These are phyloP conservation scores for Julus scandinavius DNA, from an alignment of 2,888 invertebrate species.

Conservation along the genomic window DNA sequence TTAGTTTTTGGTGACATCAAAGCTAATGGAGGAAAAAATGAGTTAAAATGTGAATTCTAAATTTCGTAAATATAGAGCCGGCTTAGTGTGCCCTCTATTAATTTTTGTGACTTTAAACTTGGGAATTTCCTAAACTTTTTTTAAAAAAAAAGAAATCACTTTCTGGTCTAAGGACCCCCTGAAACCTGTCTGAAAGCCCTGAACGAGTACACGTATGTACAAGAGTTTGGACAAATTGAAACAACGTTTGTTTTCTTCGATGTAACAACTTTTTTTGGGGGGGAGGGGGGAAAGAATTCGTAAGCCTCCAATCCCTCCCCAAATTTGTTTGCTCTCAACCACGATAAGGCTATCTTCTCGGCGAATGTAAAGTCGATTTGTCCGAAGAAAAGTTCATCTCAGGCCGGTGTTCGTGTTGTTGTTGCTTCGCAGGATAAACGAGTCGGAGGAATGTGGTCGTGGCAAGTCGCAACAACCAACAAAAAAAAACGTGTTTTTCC, in stretches of 20 bases:
- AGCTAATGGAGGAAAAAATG: too few relatives aligned
- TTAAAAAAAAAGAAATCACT: too few relatives aligned
- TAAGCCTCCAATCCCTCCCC: not conserved
- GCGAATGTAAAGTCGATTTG: slow-evolving; percentile 8
- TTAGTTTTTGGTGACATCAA: too few relatives aligned
- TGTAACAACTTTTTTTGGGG: not conserved
- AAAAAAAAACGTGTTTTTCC: not conserved
- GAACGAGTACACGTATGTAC: too few relatives aligned
- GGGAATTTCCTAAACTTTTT: too few relatives aligned
- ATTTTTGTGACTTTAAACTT: too few relatives aligned
- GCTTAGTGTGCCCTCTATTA: too few relatives aligned
- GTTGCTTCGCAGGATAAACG: not conserved
- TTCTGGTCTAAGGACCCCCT: too few relatives aligned
- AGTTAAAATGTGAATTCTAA: too few relatives aligned
- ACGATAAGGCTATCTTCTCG: not conserved
- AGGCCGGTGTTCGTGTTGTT: slow-evolving; percentile 1
- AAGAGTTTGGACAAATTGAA: not conserved
- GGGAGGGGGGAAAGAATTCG: too few relatives aligned
- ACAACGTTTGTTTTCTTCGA: not conserved
- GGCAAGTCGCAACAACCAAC: not conserved
- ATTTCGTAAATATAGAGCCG: too few relatives aligned
- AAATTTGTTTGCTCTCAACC: not conserved
- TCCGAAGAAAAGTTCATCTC: slow-evolving; percentile 13
- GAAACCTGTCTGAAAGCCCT: too few relatives aligned
- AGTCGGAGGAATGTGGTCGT: slow-evolving; percentile 15